These are phyloP conservation scores for Craniophora ligustri DNA, from an alignment of 2,888 invertebrate species.

Conservation along the genomic window DNA sequence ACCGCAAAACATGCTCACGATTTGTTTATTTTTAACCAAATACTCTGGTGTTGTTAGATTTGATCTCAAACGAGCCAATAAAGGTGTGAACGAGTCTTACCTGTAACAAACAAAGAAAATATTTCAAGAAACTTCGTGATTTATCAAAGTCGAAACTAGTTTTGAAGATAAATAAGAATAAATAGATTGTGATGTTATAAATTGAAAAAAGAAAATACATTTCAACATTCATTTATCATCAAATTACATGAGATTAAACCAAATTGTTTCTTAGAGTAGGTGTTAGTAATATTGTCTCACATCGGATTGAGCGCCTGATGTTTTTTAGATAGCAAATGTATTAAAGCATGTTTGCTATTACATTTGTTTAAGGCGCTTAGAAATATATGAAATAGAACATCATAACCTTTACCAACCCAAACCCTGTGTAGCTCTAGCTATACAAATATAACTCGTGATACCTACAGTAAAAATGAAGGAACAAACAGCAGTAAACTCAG, in stretches of 20 bases:
- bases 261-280: no score
- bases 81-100: conserved; percentile 36
- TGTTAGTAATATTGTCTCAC: no score
- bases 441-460: background rate
- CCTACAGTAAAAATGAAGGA: no score
- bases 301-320: background rate
- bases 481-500: no score
- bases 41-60: conserved; percentile 1
- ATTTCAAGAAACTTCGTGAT: conserved; percentile 20
- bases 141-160: conserved; percentile 2
- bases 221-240: no score
- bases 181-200: no score
- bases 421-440: no score
- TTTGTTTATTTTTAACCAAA: conserved; percentile 9
- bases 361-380: background rate
- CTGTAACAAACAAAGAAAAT: conserved; percentile 48
- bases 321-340: background rate
- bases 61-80: conserved; percentile 3
- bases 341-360: background rate
- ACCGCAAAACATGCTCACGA: conserved; percentile 23
- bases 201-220: no score
- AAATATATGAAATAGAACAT: background rate
- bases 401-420: background rate
- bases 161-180: background rate
- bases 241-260: no score